Evolutionary conservation across 2,797 vertebrate species (phyloP), one percentile per base, ranked within the genome.

Genomic region (Eospalax fontanierii): DNA sequence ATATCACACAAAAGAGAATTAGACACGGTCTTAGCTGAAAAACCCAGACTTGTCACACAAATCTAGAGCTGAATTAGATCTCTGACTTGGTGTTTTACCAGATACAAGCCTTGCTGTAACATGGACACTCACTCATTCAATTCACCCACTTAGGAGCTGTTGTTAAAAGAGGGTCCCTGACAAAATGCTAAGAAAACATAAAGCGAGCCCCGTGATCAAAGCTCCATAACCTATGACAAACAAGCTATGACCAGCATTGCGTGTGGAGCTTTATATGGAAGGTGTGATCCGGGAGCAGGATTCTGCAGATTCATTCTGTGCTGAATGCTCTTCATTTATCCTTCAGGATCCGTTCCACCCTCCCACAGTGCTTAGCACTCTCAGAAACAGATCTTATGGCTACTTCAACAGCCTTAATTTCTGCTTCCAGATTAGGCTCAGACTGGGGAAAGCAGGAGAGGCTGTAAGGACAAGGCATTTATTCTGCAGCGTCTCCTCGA

Each of bases 1-100:
- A 89, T 87, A 91, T 40, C 68, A 91, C 70, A 83, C 89, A 93
- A 80, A 93, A 91, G 76, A 93, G 40, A 93, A 71, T 83, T 0
- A 84, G 68, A 66, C 33, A 46, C 61, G 22, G 57, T 83, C 91
- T 71, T 71, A 82, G 66, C 2, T 81, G n/a, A 89, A 87, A 89
- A 46, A 50, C 10, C 26, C 46, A 15, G 28, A 43, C 71, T 14
- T 80, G 18, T n/a, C 89, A 19, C 76, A 83, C 11, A 87, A 75
- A 63, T 78, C 38, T 22, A 35, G 87, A 75, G 10, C 79, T 74
- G 61, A 88, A 83, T 68, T 68, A 35, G 59, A 40, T 63, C 33
- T 82, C 74, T 86, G 81, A 26, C 38, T 63, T 89, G 57, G 0
- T 75, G 10, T 61, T 79, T 80, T 33, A 24, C 1, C n/a, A 28